phyloP scores from a whole-genome alignment of 2,797 vertebrate genomes.

The Pogoniulus pusillus region DNA sequence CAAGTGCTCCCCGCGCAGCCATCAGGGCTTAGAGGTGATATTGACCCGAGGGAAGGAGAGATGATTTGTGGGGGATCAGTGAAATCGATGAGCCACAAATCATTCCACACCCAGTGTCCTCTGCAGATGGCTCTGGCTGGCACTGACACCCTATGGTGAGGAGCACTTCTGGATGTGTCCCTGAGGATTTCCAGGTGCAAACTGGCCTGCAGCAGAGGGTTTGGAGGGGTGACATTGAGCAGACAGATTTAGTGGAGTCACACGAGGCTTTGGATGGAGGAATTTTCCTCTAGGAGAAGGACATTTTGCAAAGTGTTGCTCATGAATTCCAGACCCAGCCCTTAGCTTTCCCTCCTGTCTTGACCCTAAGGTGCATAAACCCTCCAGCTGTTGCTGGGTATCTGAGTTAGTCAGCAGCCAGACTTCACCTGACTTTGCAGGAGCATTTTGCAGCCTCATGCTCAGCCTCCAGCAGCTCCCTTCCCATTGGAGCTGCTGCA shows the following conservation, averaged over 20 bases:
- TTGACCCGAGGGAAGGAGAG: not conserved
- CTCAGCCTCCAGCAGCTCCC: not conserved
- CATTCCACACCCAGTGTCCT: not conserved
- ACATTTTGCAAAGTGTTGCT: not conserved
- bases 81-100: not conserved
- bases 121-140: not conserved
- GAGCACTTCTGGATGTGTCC: not conserved
- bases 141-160: not conserved
- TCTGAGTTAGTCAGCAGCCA: not conserved
- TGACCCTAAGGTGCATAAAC: not conserved
- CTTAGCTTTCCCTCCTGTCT: not conserved
- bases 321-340: not conserved
- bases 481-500: not conserved
- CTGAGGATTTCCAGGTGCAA: not conserved
- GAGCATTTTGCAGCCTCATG: not conserved
- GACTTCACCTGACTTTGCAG: not conserved
- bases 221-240: not conserved
- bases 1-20: not conserved
- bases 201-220: not conserved
- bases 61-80: not conserved
- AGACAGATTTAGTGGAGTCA: not conserved
- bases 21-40: not conserved
- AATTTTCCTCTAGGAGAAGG: not conserved
- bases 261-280: rapidly evolving
- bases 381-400: not conserved